Evolutionary conservation across 2,888 invertebrate species (phyloP), one percentile per base, ranked within the genome.

Genomic region (Eilema griseolum): DNA sequence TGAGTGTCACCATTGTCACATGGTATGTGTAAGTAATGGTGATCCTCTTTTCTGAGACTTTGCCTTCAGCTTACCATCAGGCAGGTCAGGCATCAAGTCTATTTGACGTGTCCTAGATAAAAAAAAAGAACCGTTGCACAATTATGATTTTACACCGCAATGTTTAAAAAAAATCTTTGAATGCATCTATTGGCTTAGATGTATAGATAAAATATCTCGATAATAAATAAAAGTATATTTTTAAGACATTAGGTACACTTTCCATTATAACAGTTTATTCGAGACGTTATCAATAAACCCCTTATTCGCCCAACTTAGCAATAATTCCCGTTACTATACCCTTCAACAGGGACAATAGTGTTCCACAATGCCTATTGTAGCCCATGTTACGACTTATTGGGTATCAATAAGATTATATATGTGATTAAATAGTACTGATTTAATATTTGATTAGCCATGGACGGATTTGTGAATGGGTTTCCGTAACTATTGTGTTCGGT

Each of bases 331-430:
- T 14, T 28, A 65, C 28, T 52, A 14, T 16, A 65, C 52, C 64
- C 23, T 64, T 28, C 46, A n/a, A 31, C n/a, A 56, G n/a, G 31
- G 31, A 79, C 75, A 79, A 80, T 72, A 72, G 63, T 31, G 37
- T 62, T 64, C 52, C 31, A 23, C 63, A 56, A 68, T 33, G 65
- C 66, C 62, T 52, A 77, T 79, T 80, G 73, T 81, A 63, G 70
- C 61, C 66, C 33, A 60, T 31, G 33, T 73, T 75, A 74, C 70
- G 64, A 69, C 67, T 66, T 72, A 74, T 73, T 72, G 67, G 59
- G 67, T 52, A 31, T 16, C 67, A 61, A 81, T 70, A 73, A 63
- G 70, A 79, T 74, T 59, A 59, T 12, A 24, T 59, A 16, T 59
- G 5, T 52, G 52, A 52, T 52, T 52, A 52, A 52, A 52, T 52